Conservation (phyloP, 2,888 invertebrate genomes). For the Horisme vitalbata region DNA sequence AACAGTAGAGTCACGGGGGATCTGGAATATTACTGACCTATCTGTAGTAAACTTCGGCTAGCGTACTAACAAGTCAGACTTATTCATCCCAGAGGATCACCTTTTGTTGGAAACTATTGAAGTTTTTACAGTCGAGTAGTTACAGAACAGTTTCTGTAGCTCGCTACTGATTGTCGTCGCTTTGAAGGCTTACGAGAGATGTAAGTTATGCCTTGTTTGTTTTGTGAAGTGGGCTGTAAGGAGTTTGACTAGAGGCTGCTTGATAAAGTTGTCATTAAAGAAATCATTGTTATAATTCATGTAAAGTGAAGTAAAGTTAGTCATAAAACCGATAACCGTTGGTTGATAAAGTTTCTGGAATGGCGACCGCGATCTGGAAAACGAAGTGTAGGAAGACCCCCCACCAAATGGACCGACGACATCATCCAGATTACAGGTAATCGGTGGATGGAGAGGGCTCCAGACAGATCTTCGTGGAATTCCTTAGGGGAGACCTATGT, state of each 20-base stretch:
- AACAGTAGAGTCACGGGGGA: no score
- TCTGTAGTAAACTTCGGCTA: slow-evolving; percentile 12
- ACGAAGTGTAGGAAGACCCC: background rate
- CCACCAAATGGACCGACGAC: background rate
- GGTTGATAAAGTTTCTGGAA: background rate
- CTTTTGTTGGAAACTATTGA: slow-evolving; percentile 40
- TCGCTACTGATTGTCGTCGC: slow-evolving; percentile 27
- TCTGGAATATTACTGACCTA: no score
- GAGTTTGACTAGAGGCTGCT: background rate
- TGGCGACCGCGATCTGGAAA: background rate
- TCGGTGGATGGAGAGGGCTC: no score
- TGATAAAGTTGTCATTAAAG: no score
- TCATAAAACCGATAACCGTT: background rate
- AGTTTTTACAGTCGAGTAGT: slow-evolving; percentile 33
- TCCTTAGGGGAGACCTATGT: no score
- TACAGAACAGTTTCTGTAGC: slow-evolving; percentile 25
- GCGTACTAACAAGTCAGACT: slow-evolving; percentile 34
- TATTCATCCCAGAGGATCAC: slow-evolving; percentile 42
- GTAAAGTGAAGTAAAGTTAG: no score
- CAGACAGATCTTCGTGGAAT: no score
- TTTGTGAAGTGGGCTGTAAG: slow-evolving; percentile 3
- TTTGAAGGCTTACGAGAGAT: slow-evolving; percentile 12
- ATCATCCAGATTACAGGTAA: no score
- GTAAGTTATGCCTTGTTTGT: slow-evolving; percentile 6
- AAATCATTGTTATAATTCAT: no score